Base-by-base conservation (phyloP, 2,888 invertebrate species). In the Nemoura dubitans region DNA sequence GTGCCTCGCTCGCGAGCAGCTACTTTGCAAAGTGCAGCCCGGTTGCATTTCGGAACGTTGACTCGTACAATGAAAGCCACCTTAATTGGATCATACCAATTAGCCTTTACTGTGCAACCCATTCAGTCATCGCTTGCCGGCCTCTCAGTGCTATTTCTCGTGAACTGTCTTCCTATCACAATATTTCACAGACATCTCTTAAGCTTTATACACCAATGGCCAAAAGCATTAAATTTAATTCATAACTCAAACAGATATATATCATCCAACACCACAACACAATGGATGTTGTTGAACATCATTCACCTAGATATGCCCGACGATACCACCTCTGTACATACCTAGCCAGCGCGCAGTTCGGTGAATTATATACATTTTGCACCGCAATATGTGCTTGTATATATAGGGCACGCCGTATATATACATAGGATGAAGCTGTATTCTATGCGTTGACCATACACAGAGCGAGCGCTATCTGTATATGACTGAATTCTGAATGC, bases 401-500 rank as follows among this genome's bases (percentile, higher is more conserved):
- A n/a, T n/a, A n/a, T n/a, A 14, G 59, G 21, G 59, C 59, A 10
- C 10, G 14, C 59, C 59, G 10, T 36, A 36, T n/a, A n/a, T n/a
- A n/a, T n/a, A n/a, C n/a, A n/a, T 1, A 21, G 59, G 59, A 59
- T 59, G 21, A 21, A 59, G 59, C 21, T 59, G 59, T 59, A n/a
- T n/a, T n/a, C n/a, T n/a, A 14, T 16, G 59, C 21, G 59, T 59
- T 59, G 59, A 59, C 59, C 59, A 21, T 59, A 7, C 16, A 59
- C 1, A 7, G 59, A 7, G 14, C 21, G 36, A 3, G 36, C 59
- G 59, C 59, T 59, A 59, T 59, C 59, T 59, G 59, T 59, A 3
- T n/a, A n/a, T n/a, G n/a, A n/a, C n/a, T n/a, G n/a, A n/a, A n/a
- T 59, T 59, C 59, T 59, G 59, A 59, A 59, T 59, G 59, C 59